Base-by-base conservation (phyloP, 2,797 vertebrate species). In the Diplodus sargus region DNA sequence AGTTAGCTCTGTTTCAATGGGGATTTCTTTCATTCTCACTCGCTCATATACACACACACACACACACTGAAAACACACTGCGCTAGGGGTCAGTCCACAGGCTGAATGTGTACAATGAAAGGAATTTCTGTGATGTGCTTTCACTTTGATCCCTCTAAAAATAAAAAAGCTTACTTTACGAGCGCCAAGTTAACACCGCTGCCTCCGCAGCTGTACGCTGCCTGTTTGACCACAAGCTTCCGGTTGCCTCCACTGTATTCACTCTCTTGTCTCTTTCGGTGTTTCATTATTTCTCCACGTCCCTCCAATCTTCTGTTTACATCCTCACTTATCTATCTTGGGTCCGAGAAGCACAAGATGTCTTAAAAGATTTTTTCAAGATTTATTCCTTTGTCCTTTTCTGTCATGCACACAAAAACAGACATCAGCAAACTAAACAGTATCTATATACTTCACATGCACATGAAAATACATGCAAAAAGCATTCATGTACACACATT, bases 171-270 rank as follows among this genome's bases (percentile, higher is more conserved):
- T 34, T 30, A 18, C 48, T 66, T 78, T 85, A 65, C 77, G 72
- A 78, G 51, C 62, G 39, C 52, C 4, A 28, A 60, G 58, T 57
- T 48, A 54, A 60, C 61, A 87, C 57, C 45, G 63, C 83, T 85
- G 82, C 62, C 79, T 91, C 89, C 91, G 89, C 87, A 86, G 74
- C 70, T 79, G 58, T 84, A 48, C 2, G 5, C 63, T 77, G 84
- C 47, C 45, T 79, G 69, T 75, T 39, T 79, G 67, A 84, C 89
- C 90, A 90, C 90, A 86, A 15, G 81, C 70, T 91, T 93, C 91
- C 83, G 77, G 70, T 49, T 76, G 79, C 20, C 58, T 81, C 2
- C n/a, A 15, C 8, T 51, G 4, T 47, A 30, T 60, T 78, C 67
- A 49, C 30, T 34, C 30, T 62, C 39, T 16, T 48, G 12, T 78